These are phyloP conservation scores for Maniola jurtina DNA, from an alignment of 1,140 invertebrate species.

Conservation along the genomic window DNA sequence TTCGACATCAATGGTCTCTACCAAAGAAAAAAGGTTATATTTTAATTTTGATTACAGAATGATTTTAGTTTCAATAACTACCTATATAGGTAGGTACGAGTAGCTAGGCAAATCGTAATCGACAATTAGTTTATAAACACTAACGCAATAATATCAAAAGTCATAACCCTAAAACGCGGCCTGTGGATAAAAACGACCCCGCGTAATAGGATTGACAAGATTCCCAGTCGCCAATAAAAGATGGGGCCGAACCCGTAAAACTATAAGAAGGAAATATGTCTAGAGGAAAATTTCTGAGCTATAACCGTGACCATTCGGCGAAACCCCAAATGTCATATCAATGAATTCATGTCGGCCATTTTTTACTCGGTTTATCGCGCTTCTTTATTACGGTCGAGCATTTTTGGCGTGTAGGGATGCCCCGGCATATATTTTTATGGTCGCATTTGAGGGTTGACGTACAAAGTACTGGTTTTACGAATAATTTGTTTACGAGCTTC, in stretches of 20 bases:
- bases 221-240: constrained; percentile 67
- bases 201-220: constrained; percentile 71
- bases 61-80: too few species aligned
- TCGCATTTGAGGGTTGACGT: constrained; percentile 53
- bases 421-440: constrained; percentile 58
- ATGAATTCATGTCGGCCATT: constrained; percentile 75
- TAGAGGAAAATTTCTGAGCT: constrained; percentile 55
- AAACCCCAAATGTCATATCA: constrained; percentile 74
- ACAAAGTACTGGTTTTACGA: constrained; percentile 52
- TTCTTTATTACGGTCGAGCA: constrained; percentile 72
- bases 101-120: neutral
- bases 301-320: constrained; percentile 67
- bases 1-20: too few species aligned
- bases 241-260: constrained; percentile 69
- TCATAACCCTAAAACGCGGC: constrained; percentile 58
- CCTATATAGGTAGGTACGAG: too few species aligned
- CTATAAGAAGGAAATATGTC: constrained; percentile 73
- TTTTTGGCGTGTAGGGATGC: constrained; percentile 54
- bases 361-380: constrained; percentile 72
- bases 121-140: neutral
- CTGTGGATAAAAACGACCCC: constrained; percentile 40
- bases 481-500: constrained; percentile 70
- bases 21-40: too few species aligned
- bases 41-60: too few species aligned
- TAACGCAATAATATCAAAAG: neutral